phyloP scores from a whole-genome alignment of 2,888 invertebrate genomes.

The Carterocephalus palaemon region DNA sequence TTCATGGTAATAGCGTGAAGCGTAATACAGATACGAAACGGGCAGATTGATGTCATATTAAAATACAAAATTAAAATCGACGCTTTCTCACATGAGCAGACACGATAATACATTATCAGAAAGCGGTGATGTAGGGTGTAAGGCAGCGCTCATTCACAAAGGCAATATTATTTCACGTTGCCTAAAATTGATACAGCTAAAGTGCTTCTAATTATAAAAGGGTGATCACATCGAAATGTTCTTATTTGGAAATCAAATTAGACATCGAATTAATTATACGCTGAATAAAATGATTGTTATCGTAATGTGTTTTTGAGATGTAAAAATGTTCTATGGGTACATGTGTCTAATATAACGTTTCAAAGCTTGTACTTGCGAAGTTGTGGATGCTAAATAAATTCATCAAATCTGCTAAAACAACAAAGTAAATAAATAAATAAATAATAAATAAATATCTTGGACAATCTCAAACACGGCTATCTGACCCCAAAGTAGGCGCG shows the following conservation, averaged over 20 bases:
- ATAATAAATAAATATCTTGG: too few species aligned
- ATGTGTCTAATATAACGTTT: too few species aligned
- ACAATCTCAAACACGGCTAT: too few species aligned
- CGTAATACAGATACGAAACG: constrained; percentile 1
- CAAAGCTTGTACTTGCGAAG: constrained; percentile 37
- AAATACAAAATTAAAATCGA: too few species aligned
- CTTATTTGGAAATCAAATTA: background rate
- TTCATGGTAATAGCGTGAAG: constrained; percentile 13
- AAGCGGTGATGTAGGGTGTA: constrained; percentile 5
- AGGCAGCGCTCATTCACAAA: constrained; percentile 23
- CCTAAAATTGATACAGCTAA: constrained; percentile 45
- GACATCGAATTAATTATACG: too few species aligned
- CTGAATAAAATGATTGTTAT: too few species aligned
- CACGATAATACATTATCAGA: constrained; percentile 9
- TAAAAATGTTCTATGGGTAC: too few species aligned
- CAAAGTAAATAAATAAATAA: background rate
- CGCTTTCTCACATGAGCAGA: constrained; percentile 15
- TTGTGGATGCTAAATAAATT: background rate
- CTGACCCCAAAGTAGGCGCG: too few species aligned
- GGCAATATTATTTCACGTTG: constrained; percentile 35
- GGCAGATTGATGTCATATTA: constrained; percentile 20
- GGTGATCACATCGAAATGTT: constrained; percentile 32
- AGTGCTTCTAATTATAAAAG: constrained; percentile 42
- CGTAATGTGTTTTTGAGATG: too few species aligned
- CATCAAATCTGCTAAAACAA: background rate